Conservation (phyloP, 2,113 vertebrate genomes). For the Bostrychus sinensis region DNA sequence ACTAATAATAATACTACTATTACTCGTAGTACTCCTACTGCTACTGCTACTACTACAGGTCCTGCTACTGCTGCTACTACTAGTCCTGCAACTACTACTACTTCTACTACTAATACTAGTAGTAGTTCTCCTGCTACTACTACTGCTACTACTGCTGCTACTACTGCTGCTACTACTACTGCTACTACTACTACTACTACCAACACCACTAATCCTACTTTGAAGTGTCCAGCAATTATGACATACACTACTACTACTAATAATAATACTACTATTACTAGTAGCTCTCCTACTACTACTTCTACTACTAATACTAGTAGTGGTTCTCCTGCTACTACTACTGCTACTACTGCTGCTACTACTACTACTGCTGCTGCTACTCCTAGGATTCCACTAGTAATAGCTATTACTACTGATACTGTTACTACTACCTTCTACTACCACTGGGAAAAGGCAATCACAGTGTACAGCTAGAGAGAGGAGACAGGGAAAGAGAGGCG, state of each 20-base stretch:
- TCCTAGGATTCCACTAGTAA: too few species aligned
- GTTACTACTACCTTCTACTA: too few species aligned
- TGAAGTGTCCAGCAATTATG: too few species aligned
- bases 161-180: too few species aligned
- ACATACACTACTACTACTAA: neutral
- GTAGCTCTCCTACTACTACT: too few species aligned
- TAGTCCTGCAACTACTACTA: too few species aligned
- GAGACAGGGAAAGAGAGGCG: constrained; percentile 20
- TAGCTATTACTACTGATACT: neutral
- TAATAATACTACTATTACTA: neutral
- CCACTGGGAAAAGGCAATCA: constrained; percentile 12
- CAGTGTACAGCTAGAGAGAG: constrained; percentile 7
- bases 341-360: neutral
- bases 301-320: neutral
- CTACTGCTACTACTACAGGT: too few species aligned
- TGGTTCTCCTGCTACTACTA: neutral
- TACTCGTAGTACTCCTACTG: too few species aligned
- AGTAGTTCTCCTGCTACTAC: too few species aligned
- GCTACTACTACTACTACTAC: neutral
- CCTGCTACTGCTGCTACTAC: neutral
- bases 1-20: too few species aligned
- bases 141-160: too few species aligned
- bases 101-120: too few species aligned
- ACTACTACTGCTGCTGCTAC: neutral
- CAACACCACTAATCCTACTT: neutral